Base-by-base conservation (phyloP, 2,113 vertebrate genomes). In the Datnioides undecimradiatus region DNA sequence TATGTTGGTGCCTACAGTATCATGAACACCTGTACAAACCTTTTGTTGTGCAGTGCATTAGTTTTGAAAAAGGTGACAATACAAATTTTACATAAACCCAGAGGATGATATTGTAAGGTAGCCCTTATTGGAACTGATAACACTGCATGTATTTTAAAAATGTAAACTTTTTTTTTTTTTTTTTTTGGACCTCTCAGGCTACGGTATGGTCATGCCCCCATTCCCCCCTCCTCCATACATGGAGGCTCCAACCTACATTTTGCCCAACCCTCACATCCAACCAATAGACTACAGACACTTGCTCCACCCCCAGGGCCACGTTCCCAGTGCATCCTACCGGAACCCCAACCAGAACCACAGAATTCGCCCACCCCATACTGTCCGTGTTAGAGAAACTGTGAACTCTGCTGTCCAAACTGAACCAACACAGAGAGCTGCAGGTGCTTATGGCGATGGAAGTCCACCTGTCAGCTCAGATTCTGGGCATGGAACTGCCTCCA, bases 391-490 rank as follows among this genome's bases (percentile, higher is more conserved):
- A 36, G 67, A 88, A 75, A 92, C 76, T 0, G 82, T 85, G 16
- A 92, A 83, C 82, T 87, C 74, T 0, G 86, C 87, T 58, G 93
- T 93, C 57, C 93, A 94, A 64, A 94, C 93, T 0, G 92, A 93
- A 25, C 75, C 83, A 0, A 5, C 23, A 8, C 65, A 45, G 11
- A 38, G 40, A 25, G 34, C 3, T 0, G 3, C 1, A 0, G 10
- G 33, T 21, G 27, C 23, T 8, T 84, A 58, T 3, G 6, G 12
- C 14, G 68, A 52, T 0, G 58, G n/a, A 19, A 83, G 79, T 33
- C 82, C 70, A 8, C 4, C 19, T 0, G 2, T 17, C 1, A 19
- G 83, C 27, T 87, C 85, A 3, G 93, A 94, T 38, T 94, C 90
- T 9, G 92, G 92, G 0, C 62, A 58, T 34, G 93, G 79, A 49